Evolutionary conservation across 2,797 vertebrate genomes (phyloP).

Genomic region (Mycteria americana): DNA sequence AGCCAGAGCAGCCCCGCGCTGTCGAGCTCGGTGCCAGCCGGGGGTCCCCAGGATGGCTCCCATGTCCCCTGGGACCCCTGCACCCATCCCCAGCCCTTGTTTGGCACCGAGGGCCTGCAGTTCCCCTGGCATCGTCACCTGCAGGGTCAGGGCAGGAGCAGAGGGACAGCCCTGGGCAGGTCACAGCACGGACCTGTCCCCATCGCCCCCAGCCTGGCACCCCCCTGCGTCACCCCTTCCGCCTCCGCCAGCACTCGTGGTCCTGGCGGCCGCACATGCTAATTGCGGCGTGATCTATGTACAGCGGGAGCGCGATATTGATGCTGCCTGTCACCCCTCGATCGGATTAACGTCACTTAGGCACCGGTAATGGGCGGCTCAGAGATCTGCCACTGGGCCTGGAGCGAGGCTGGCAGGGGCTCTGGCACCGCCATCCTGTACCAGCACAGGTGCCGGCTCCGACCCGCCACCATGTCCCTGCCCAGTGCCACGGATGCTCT

Average conservation of each 20-base stretch:
- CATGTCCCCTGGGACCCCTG: neutral
- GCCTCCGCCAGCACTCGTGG: neutral
- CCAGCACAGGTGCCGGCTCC: accelerated
- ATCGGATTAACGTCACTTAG: neutral
- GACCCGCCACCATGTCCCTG: neutral
- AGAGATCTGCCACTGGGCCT: neutral
- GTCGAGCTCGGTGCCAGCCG: neutral
- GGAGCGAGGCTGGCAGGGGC: no score
- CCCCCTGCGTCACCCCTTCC: neutral
- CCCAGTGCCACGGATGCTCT: neutral
- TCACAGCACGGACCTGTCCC: neutral
- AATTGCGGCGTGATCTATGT: neutral
- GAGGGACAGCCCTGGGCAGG: neutral
- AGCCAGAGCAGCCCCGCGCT: neutral
- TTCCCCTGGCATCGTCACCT: neutral
- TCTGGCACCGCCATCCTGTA: neutral
- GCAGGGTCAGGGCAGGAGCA: neutral
- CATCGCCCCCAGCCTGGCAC: neutral
- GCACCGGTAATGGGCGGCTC: neutral
- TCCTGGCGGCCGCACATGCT: neutral
- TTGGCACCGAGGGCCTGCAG: neutral
- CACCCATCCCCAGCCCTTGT: neutral
- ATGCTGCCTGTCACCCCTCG: neutral
- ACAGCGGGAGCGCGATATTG: accelerated
- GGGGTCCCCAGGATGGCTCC: neutral